Base-by-base conservation (phyloP, 1,140 invertebrate species). In the Cydia fagiglandana region DNA sequence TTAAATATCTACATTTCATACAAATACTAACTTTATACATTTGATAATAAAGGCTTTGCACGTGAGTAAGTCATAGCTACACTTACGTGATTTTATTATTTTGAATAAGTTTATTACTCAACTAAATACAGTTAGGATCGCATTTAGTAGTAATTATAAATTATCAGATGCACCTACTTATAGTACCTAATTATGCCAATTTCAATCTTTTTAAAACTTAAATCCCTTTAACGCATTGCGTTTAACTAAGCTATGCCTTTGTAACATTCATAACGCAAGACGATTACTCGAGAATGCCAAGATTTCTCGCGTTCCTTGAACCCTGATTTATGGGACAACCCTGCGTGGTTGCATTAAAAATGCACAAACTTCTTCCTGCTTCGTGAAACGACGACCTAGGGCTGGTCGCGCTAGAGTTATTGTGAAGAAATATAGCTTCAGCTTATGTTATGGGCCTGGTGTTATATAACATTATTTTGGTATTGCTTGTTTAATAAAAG, bases 321-420 rank as follows among this genome's bases (percentile, higher is more conserved):
- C 17, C n/a, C 56, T 61, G 56, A 61, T 61, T 61, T 61, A 61
- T 61, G 20, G 56, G 56, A 61, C 56, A 24, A 61, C 56, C 56
- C 56, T 24, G 56, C 38, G 38, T 41, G 38, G 56, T 24, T 61
- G 56, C 56, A 61, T 61, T 61, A 61, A 61, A 61, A 61, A 61
- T 61, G 56, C 56, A 61, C 56, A 61, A 61, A 61, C 56, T 61
- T 61, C 56, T 61, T 61, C 56, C 56, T 61, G 56, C 56, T 24
- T 61, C 56, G 20, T 24, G 56, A 12, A 61, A 17, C 50, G 15
- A 50, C 12, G 50, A 53, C n/a, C 20, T 12, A 61, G 56, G 56
- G 20, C 56, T 61, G 56, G 17, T 61, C 20, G 20, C 20, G 56
- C n/a, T 7, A n/a, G 24, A 24, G 47, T 15, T n/a, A 15, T 53